Base-by-base conservation (phyloP, 2,113 vertebrate species). In the Hystrix cristata region DNA sequence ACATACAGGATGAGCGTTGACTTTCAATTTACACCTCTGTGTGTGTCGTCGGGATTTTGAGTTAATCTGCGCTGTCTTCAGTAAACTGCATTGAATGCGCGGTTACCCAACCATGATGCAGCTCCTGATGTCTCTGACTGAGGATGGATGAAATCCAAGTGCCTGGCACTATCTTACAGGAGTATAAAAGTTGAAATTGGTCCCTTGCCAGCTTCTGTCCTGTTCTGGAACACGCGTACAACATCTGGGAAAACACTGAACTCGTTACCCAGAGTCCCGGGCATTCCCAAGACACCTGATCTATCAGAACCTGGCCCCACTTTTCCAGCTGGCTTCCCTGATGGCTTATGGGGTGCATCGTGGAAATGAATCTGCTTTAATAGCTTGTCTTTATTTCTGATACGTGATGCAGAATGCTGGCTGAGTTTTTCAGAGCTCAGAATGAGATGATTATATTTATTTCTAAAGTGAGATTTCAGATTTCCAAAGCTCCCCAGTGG, bases 41-140 rank as follows among this genome's bases (percentile, higher is more conserved):
- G 96, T 85, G 97, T 98, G 96, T 97, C 98, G 87, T 57, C 84
- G 90, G 97, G 97, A 97, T 97, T 97, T 96, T 94, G 83, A 86
- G 96, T 98, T 97, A 95, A 96, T 98, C 97, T 97, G 97, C 95
- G 92, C 97, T 97, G 97, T 97, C 95, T 98, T 98, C 94, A 97
- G 93, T 81, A 97, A 98, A 97, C 96, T 88, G 91, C 72, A 98
- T 88, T 96, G 98, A 97, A 95, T 94, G 62, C n/a, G 91, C 87
- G 74, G 83, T 97, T 97, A 97, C 80, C 95, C 95, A 97, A 91
- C 96, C 96, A 55, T 96, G 97, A 57, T 93, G 79, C 34, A 1
- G 95, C 53, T 97, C 96, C 96, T 81, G 85, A 95, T 83, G 95
- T 92, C 97, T 98, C 98, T 95, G 95, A 97, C 90, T 83, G 72